phyloP scores from a whole-genome alignment of 2,888 invertebrate genomes.

The Cotesia congregata region DNA sequence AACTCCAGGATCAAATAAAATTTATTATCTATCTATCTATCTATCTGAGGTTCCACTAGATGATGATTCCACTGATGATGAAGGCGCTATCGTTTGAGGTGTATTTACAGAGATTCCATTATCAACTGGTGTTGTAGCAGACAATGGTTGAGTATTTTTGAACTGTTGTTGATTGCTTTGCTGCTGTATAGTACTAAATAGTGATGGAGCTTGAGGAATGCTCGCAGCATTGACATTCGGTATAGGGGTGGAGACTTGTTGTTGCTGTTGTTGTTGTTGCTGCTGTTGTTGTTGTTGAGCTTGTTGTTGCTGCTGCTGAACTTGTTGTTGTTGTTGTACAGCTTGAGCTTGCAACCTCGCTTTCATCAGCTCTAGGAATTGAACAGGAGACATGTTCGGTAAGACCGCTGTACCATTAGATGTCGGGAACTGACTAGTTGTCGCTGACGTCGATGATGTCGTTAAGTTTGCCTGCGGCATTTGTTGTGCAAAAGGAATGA shows the following conservation, averaged over 20 bases:
- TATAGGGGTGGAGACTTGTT: conserved; percentile 66
- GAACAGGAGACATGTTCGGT: conserved; percentile 72
- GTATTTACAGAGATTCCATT: conserved; percentile 71
- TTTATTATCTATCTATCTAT: too few species aligned
- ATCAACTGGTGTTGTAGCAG: conserved; percentile 64
- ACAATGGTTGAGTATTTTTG: conserved; percentile 67
- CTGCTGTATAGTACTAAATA: conserved; percentile 70
- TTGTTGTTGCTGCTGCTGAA: conserved; percentile 22
- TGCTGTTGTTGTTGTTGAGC: conserved; percentile 47
- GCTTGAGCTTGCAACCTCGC: conserved; percentile 69
- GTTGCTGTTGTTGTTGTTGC: conserved; percentile 67
- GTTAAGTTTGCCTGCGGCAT: conserved; percentile 75
- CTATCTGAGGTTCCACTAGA: too few species aligned
- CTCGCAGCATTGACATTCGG: conserved; percentile 60
- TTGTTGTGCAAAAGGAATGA: conserved; percentile 81
- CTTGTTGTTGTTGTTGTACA: conserved; percentile 28
- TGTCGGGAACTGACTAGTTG: conserved; percentile 73
- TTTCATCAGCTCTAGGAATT: conserved; percentile 76
- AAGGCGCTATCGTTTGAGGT: conserved; percentile 70
- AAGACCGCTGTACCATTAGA: conserved; percentile 75
- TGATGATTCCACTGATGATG: conserved; percentile 64
- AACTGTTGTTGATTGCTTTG: conserved; percentile 67
- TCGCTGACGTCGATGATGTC: conserved; percentile 71
- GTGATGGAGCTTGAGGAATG: conserved; percentile 73
- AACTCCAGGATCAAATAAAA: too few species aligned